Evolutionary conservation across 2,797 vertebrate species (phyloP), one percentile per base, ranked within the genome.

Genomic region (Cetoscarus ocellatus): DNA sequence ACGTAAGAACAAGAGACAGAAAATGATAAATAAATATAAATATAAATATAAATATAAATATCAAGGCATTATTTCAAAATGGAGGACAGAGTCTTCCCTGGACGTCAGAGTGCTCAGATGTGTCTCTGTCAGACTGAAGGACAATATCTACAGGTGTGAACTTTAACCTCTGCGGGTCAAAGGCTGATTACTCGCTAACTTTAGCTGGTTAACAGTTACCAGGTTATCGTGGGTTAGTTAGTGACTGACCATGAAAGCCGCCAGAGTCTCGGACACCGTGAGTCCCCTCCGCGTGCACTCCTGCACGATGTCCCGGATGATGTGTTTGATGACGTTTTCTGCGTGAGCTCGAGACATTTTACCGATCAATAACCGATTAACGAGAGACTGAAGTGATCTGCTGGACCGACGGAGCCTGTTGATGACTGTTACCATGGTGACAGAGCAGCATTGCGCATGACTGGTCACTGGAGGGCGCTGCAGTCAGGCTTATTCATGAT

Each of bases 191-290:
- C n/a, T n/a, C n/a, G n/a, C n/a, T n/a, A n/a, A n/a, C 18, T 50
- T 10, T 27, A 35, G 27, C 50, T 27, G 2, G 43, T 45, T 45
- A 48, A 17, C 7, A 39, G 52, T 39, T n/a, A 39, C 35, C 35
- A 36, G 8, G n/a, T 45, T 13, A 14, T 2, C 3, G 49, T 0
- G 7, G 5, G 12, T 56, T 59, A 47, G 36, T 61, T 50, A 27
- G 27, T 27, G 2, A 76, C 96, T 94, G 80, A 99, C 98, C 96
- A 96, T 91, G 70, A 97, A 98, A 1, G 95, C 95, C 67, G 93
- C 93, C 77, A 98, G 60, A 1, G 94, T 94, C 84, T 97, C 96
- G 0, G 95, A 92, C 47, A 95, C 85, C 0, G 52, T 67, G 0
- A 95, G 89, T 61, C 95, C 96, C 27, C 48, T 92, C 43, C 52